phyloP scores from a whole-genome alignment of 92 coral and sea anemone species.

The Zoanthus sansibaricus region DNA sequence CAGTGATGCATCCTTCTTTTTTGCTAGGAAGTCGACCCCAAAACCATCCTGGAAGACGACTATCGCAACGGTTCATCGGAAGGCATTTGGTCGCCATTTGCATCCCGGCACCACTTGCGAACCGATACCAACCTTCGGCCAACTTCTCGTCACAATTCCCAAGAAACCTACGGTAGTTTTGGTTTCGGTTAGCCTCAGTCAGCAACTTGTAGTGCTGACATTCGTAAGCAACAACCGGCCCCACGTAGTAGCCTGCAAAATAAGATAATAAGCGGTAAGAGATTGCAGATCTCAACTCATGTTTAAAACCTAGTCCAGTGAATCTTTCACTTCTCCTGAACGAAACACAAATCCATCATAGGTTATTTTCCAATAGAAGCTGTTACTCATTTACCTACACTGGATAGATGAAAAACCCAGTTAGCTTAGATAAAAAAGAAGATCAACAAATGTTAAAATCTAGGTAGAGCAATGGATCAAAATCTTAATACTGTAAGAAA shows the following conservation, averaged over 20 bases:
- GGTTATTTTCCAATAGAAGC: not conserved
- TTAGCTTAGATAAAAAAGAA: no score
- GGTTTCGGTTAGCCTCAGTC: constrained; percentile 69
- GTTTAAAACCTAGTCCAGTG: no score
- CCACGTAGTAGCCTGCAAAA: constrained; percentile 75
- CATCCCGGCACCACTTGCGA: constrained; percentile 80
- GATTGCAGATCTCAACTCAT: no score
- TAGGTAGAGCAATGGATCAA: not conserved
- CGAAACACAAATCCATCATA: no score
- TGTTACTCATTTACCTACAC: not conserved
- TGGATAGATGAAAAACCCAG: no score
- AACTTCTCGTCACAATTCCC: constrained; percentile 82
- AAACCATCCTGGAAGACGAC: constrained; percentile 88
- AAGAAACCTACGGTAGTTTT: constrained; percentile 47
- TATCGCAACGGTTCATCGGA: constrained; percentile 67
- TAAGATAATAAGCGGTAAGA: not conserved
- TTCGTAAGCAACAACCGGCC: constrained; percentile 80
- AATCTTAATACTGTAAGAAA: no score
- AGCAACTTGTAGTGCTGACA: constrained; percentile 90
- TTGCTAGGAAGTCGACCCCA: constrained; percentile 82
- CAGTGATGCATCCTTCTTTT: constrained; percentile 76
- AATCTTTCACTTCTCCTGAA: no score
- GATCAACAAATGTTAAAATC: not conserved
- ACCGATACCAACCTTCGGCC: constrained; percentile 93
- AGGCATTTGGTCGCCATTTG: constrained; percentile 79